Evolutionary conservation across 2,113 vertebrate genomes (phyloP), one percentile per base, ranked within the genome.

Genomic region (Engystomops pustulosus): DNA sequence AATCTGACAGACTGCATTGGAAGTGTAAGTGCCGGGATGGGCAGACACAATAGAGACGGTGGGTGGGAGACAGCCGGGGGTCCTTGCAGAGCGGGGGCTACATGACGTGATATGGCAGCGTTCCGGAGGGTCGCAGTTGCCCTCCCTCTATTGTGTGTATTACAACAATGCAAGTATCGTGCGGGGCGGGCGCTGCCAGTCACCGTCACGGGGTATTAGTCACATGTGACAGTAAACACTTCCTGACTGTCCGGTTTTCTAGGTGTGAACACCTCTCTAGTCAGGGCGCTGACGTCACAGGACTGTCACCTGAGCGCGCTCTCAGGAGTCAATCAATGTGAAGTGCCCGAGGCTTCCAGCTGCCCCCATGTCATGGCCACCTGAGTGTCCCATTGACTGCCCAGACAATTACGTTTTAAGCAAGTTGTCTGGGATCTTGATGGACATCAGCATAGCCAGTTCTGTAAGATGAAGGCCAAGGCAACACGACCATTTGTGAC

Each of bases 1-100:
- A 99, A 96, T 90, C 91, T 99, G n/a, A 93, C 97, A 0, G 98
- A 99, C 92, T 99, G 97, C 81, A 99, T 99, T 85, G 95, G 96
- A 85, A 95, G 72, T 86, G 98, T 99, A 89, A 92, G 96, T 92
- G 87, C 74, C 55, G 69, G 55, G 67, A 79, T 55, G 8, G 15
- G 9, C 14, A 41, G 83, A 62, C 34, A 77, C 58, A 25, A 53
- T 67, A n/a, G 79, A 8, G 44, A 18, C 38, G 20, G 67, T 41
- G 7, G 79, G 47, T 10, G 77, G 18, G 27, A 8, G 18, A 25
- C 3, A 15, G 32, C 17, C 49, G 18, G n/a, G n/a, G n/a, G n/a
- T n/a, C n/a, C n/a, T n/a, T n/a, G n/a, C n/a, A n/a, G n/a, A n/a
- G n/a, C n/a, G n/a, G n/a, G n/a, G n/a, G n/a, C n/a, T n/a, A n/a